Percentiles rank a stretch among this genome's conserved stretches.
These are phyloP conservation scores for Cyclophora albipunctata DNA, from an alignment of 2,888 invertebrate genomes.

Conservation along the genomic window DNA sequence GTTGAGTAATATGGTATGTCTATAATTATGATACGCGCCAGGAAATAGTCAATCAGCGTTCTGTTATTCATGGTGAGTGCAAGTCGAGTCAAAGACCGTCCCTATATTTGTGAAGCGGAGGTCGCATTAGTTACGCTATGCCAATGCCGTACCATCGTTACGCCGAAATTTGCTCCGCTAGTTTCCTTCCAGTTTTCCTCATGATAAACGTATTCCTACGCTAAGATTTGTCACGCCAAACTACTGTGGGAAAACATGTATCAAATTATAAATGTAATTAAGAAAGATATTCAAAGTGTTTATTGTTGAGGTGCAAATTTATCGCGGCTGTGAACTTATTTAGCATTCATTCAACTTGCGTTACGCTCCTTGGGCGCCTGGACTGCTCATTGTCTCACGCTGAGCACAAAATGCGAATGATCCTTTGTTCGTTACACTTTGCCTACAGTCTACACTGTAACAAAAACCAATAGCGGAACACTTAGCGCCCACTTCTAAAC, in stretches of 20 bases:
- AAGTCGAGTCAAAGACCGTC: conserved; percentile 54
- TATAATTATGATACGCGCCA: conserved; percentile 36
- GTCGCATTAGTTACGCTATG: conserved; percentile 51
- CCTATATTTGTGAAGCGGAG: conserved; percentile 39
- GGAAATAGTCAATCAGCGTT: conserved; percentile 48
- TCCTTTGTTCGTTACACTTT: conserved; percentile 66
- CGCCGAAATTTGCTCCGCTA: conserved; percentile 21
- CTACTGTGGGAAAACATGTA: conserved; percentile 18
- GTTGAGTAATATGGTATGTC: conserved; percentile 28
- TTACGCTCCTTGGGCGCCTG: conserved; percentile 55
- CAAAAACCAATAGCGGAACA: conserved; percentile 49
- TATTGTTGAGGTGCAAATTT: conserved; percentile 24
- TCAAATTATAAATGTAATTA: conserved; percentile 11
- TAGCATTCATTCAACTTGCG: conserved; percentile 66
- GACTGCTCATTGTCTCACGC: conserved; percentile 61
- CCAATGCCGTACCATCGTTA: conserved; percentile 15
- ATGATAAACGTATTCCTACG: conserved; percentile 7
- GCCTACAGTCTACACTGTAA: conserved; percentile 57
- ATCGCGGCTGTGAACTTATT: conserved; percentile 46
- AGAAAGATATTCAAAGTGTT: conserved; percentile 22
- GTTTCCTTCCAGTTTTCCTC: conserved; percentile 24
- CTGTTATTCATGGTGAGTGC: conserved; percentile 36
- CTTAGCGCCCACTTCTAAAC: conserved; percentile 56
- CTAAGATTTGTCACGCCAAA: conserved; percentile 12
- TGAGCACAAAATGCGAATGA: conserved; percentile 52